Evolutionary conservation across 2,888 invertebrate genomes (phyloP), one percentile per base, ranked within the genome.

Genomic region (Pristionchus maxplancki): DNA sequence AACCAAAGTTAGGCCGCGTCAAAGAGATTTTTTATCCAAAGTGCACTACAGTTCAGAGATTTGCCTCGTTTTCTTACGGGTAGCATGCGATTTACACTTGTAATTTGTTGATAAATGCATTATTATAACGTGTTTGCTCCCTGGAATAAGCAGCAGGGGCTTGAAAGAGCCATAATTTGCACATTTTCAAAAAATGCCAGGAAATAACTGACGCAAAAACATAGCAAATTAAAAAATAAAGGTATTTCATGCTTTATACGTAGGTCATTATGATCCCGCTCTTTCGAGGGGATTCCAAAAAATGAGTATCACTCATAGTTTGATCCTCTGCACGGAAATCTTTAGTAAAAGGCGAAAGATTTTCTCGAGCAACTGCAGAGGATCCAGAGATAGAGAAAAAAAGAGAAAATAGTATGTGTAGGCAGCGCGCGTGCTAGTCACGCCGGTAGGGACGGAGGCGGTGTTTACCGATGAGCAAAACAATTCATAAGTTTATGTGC

Each of bases 311-410:
- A 85, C 85, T 85, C 85, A 85, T 85, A 85, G 62, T 85, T 85
- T 85, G 85, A 85, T 85, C 85, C 85, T 89, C 87, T 91, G 91
- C 91, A 91, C 91, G 91, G 91, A 91, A 91, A 91, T 91, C 91
- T 91, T 91, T 91, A 91, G 90, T 91, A 91, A 91, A 91, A 91
- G 90, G 90, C 90, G 90, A 90, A 92, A 90, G 88, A 89, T 90
- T 89, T 90, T 89, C 89, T 86, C 89, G 88, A 58, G 20, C 81
- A 78, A 89, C 34, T 89, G 85, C 86, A 86, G 53, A 89, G 74
- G 85, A 87, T 74, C 85, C 89, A 78, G 89, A 89, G 85, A 9
- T 74, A n/a, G 0, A 15, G 20, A 24, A 3, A 40, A 17, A 20
- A 85, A 62, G 1, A 28, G 0, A 24, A n/a, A 17, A 37, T 48